Base-by-base conservation (phyloP, 2,888 invertebrate species). In the Drosophila paramelanica region DNA sequence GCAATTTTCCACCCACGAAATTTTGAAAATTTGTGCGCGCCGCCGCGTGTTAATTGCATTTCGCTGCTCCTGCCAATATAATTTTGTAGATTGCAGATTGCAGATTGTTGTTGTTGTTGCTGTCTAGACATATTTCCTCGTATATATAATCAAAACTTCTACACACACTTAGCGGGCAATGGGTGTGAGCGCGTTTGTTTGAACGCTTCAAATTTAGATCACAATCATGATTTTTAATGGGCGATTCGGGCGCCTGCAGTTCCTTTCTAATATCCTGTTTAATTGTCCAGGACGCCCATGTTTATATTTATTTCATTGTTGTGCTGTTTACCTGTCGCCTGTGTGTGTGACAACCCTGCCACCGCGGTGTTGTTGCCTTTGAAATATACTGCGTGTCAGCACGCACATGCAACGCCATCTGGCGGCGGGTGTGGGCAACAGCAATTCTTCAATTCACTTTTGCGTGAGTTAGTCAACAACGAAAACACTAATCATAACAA, bases 41-140 rank as follows among this genome's bases (percentile, higher is more conserved):
- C 38, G 61, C 14, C 27, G 58, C 52, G 55, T 62, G 62, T 65
- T 77, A 77, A 77, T 77, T 73, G 59, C 77, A 77, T 67, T 73
- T 61, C 17, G 47, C 42, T 62, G 25, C 42, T 27, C 43, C 57
- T 14, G 50, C 52, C 45, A 61, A 31, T 31, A 31, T 31, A 10
- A 31, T 13, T 13, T 36, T 36, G 1, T 36, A 23, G 23, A 23
- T 36, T 50, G 50, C n/a, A n/a, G n/a, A n/a, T n/a, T n/a, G n/a
- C n/a, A n/a, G n/a, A 38, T 59, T 45, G 47, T 77, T 55, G 23
- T 27, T 41, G 46, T 51, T 52, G 42, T 36, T 23, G 25, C 73
- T 72, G 86, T 84, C 83, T 84, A 84, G 83, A 84, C 86, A 47
- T 58, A 75, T 81, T 83, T 79, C 77, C 80, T 59, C 60, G 60